Conservation (phyloP, 2,888 invertebrate species). For the Tetranychus piercei region DNA sequence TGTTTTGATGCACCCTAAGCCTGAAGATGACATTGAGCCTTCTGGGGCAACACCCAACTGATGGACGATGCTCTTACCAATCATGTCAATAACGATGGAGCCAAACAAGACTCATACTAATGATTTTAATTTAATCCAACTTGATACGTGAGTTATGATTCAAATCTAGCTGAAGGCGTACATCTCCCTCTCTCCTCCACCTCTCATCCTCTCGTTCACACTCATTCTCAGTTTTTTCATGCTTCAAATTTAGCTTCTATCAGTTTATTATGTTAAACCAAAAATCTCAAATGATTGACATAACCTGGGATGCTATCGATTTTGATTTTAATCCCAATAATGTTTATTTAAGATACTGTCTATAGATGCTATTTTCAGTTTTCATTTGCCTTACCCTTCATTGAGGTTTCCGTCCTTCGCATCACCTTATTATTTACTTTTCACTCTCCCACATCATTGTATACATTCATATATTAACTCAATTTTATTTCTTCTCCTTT, state of each 20-base stretch:
- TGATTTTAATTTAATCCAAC: slow-evolving; percentile 85
- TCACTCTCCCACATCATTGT: not conserved
- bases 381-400: not conserved
- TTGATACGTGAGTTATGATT: slow-evolving; percentile 42
- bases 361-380: not conserved
- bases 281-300: slow-evolving; percentile 2
- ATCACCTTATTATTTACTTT: not conserved
- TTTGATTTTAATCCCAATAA: slow-evolving; percentile 5
- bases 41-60: slow-evolving; percentile 20
- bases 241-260: slow-evolving; percentile 42
- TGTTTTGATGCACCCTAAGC: slow-evolving; percentile 95
- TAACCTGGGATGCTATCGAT: not conserved
- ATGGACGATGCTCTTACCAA: slow-evolving; percentile 16
- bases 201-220: not conserved
- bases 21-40: slow-evolving; percentile 32
- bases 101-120: slow-evolving; percentile 42
- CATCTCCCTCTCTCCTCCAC: slow-evolving; percentile 25
- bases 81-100: slow-evolving; percentile 36
- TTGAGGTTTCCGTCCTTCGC: not conserved
- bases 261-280: slow-evolving; percentile 28
- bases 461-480: not conserved
- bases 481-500: slow-evolving; percentile 8
- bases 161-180: slow-evolving; percentile 28
- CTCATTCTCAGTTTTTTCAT: not conserved
- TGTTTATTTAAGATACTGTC: not conserved